Evolutionary conservation across 2,888 invertebrate species (phyloP), one percentile per base, ranked within the genome.

Genomic region (Pyrrhia umbra): DNA sequence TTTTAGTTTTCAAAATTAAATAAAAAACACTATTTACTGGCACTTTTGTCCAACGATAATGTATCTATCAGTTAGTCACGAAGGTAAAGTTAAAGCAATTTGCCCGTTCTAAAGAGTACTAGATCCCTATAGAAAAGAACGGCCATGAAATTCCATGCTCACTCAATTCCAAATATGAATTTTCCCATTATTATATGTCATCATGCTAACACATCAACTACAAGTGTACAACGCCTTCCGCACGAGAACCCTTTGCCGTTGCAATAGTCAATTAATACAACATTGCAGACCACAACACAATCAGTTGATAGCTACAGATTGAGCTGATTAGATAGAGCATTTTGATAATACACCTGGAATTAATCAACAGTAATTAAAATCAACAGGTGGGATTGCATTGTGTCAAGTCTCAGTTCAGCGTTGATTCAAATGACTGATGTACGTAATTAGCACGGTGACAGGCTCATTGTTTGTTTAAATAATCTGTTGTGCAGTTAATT

Each of bases 361-460:
- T 63, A 68, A 42, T 63, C n/a, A 42, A 37, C 40, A 30, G 46
- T 43, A 64, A 69, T 69, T 69, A 54, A 64, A 49, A 54, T 54
- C 69, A 69, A 69, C 69, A 69, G 69, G 69, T 69, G 49, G 16
- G 10, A n/a, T 51, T 18, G 23, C 58, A 50, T 34, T 23, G 46
- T 20, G 65, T 46, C 49, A 59, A 21, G 18, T 40, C 52, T 43
- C 30, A 13, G n/a, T 9, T 25, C n/a, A 50, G 50, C 52, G 65
- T 55, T 65, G 65, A 69, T 73, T 62, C 34, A 40, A 60, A 66
- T 77, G 68, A 77, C 68, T 64, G 68, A 77, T 64, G 63, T 61
- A 49, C 56, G 59, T 64, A 61, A 75, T 72, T 75, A 75, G 27
- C 52, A 30, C n/a, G 21, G 37, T 49, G 63, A 8, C 47, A 34